Evolutionary conservation across 1,140 invertebrate genomes (phyloP).

Genomic region (Drosophila biarmipes): DNA sequence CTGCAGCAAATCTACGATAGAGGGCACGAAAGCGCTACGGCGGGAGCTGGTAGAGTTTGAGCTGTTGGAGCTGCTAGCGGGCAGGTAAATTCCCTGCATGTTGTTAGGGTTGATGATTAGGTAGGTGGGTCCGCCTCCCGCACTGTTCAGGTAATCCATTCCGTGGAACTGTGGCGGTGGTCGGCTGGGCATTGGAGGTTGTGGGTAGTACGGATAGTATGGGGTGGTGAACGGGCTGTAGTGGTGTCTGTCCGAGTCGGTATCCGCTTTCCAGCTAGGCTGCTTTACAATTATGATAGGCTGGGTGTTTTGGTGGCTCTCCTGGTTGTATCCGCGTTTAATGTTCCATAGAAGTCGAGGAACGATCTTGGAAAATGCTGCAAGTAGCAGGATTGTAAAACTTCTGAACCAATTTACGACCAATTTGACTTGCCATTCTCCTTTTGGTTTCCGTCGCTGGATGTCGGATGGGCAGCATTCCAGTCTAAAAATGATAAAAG

Average conservation of each 20-base stretch:
- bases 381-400: too few species aligned
- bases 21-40: background rate
- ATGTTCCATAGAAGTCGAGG: slow-evolving; percentile 55
- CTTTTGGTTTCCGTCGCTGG: background rate
- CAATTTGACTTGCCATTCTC: slow-evolving; percentile 12
- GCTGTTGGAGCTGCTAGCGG: slow-evolving; percentile 6
- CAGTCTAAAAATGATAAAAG: slow-evolving; percentile 10
- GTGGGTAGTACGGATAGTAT: slow-evolving; percentile 33
- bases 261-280: slow-evolving; percentile 8
- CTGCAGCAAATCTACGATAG: slow-evolving; percentile 48
- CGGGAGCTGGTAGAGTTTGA: slow-evolving; percentile 5
- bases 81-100: slow-evolving; percentile 45
- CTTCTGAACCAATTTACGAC: accelerated
- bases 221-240: slow-evolving; percentile 12
- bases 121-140: slow-evolving; percentile 15
- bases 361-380: slow-evolving; percentile 28
- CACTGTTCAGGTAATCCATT: slow-evolving; percentile 10
- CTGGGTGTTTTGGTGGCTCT: slow-evolving; percentile 18
- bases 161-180: slow-evolving; percentile 17
- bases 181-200: slow-evolving; percentile 15
- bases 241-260: slow-evolving; percentile 19
- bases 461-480: slow-evolving; percentile 5
- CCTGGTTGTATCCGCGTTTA: slow-evolving; percentile 17
- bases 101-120: slow-evolving; percentile 67
- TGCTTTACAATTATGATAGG: slow-evolving; percentile 50